Percentiles rank a stretch among this genome's conserved stretches.
Evolutionary conservation across 2,113 vertebrate genomes (phyloP).

Genomic region (Poeciliopsis retropinna): DNA sequence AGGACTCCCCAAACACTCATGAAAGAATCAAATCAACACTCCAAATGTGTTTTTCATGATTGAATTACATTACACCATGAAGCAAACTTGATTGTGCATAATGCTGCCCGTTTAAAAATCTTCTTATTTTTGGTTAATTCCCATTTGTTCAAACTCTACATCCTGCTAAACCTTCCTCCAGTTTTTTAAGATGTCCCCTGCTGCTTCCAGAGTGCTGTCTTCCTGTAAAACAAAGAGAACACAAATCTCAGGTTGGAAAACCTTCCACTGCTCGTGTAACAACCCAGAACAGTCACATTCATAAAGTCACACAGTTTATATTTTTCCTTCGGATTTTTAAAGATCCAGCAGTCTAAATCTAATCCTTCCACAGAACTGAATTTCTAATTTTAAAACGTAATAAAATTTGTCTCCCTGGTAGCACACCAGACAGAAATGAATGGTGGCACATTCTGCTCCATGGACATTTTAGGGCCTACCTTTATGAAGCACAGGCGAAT

Average conservation of each 20-base stretch:
- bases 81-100: too few relatives aligned
- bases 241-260: not conserved
- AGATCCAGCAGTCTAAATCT: too few relatives aligned
- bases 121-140: not conserved
- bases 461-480: constrained; percentile 76
- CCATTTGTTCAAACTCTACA: not conserved
- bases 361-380: too few relatives aligned
- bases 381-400: too few relatives aligned
- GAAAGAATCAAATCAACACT: too few relatives aligned
- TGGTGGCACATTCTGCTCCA: too few relatives aligned
- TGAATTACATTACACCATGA: too few relatives aligned
- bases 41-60: too few relatives aligned
- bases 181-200: constrained; percentile 87
- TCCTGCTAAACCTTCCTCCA: constrained; percentile 79
- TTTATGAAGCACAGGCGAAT: constrained; percentile 98
- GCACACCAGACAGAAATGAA: too few relatives aligned
- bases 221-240: constrained; percentile 77
- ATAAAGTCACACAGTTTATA: not conserved
- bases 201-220: constrained; percentile 91
- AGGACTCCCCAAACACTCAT: too few relatives aligned
- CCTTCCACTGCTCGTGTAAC: not conserved
- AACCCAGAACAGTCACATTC: not conserved
- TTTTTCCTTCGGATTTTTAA: not conserved
- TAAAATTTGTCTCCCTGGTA: too few relatives aligned
- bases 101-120: too few relatives aligned